These are phyloP conservation scores for Sardinella longiceps DNA, from an alignment of 2,797 vertebrate genomes.

Conservation along the genomic window DNA sequence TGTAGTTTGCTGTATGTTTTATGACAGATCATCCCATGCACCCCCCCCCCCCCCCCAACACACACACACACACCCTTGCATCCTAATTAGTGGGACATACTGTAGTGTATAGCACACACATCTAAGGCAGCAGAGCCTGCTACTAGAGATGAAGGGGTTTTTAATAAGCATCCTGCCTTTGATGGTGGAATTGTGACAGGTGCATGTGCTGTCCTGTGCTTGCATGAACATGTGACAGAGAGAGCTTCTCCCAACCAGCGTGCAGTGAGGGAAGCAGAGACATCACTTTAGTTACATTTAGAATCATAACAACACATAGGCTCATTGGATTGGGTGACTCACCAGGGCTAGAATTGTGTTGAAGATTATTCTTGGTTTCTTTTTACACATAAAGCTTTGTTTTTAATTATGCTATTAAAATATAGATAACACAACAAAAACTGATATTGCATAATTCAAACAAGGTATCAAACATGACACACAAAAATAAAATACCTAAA, in stretches of 20 bases:
- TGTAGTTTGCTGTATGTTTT: neutral
- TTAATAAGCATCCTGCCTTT: conserved; percentile 35
- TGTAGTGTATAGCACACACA: neutral
- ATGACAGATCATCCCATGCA: neutral
- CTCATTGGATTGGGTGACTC: too few species aligned
- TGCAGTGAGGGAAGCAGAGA: neutral
- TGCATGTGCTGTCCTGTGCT: conserved; percentile 34
- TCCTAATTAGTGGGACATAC: neutral
- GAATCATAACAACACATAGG: too few species aligned
- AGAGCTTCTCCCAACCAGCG: neutral
- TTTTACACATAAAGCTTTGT: too few species aligned
- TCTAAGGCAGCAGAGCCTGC: neutral
- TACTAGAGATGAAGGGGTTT: conserved; percentile 42
- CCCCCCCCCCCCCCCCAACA: neutral
- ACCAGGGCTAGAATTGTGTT: too few species aligned
- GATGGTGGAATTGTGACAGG: conserved; percentile 41
- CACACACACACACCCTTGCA: neutral
- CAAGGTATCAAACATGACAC: too few species aligned
- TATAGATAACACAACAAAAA: too few species aligned
- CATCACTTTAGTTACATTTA: neutral
- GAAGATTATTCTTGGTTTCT: too few species aligned
- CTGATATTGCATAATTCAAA: too few species aligned
- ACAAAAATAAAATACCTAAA: too few species aligned
- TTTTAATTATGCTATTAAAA: too few species aligned
- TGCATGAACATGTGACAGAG: conserved; percentile 21